Base-by-base conservation (phyloP, 2,888 invertebrate species). In the Clanis bilineata region DNA sequence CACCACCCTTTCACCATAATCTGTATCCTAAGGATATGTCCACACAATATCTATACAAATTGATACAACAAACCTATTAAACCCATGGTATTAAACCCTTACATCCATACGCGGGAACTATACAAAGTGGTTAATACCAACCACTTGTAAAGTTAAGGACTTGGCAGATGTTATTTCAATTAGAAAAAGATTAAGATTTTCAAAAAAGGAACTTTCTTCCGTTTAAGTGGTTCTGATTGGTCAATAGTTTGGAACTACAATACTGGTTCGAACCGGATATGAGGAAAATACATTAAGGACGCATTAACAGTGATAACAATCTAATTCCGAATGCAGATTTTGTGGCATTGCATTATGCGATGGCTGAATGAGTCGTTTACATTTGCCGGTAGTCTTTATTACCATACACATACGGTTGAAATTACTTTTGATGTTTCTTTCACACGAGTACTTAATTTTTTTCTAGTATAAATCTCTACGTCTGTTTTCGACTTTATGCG, bases 271-370 rank as follows among this genome's bases (percentile, higher is more conserved):
- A 74, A 72, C 78, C 78, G 76, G 78, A 77, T 76, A 75, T 68
- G 65, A 65, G 56, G 59, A 77, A 82, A 80, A 70, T 72, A 73
- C 75, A 81, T 83, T 83, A 74, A 76, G 70, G 71, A 68, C 74
- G 80, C 68, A 83, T 84, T 85, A 83, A 69, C 64, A 57, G 61
- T 82, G 90, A 91, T 91, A 88, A 85, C 81, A 78, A 90, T 90
- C 88, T 86, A 83, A 86, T 85, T 76, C 78, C 74, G 77, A 84
- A 83, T 84, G 83, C 81, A 84, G 85, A 86, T 86, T 81, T 80
- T 76, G 69, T 69, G 73, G 76, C 74, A 80, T 80, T 76, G 77
- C 76, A 78, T 76, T 80, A 77, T 74, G 71, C 74, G 57, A 45
- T 56, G 39, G 22, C 44, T 64, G 62, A 64, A 64, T 62, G 61